Evolutionary conservation across 2,888 invertebrate genomes (phyloP).

Genomic region (Caenorhabditis auriculariae): DNA sequence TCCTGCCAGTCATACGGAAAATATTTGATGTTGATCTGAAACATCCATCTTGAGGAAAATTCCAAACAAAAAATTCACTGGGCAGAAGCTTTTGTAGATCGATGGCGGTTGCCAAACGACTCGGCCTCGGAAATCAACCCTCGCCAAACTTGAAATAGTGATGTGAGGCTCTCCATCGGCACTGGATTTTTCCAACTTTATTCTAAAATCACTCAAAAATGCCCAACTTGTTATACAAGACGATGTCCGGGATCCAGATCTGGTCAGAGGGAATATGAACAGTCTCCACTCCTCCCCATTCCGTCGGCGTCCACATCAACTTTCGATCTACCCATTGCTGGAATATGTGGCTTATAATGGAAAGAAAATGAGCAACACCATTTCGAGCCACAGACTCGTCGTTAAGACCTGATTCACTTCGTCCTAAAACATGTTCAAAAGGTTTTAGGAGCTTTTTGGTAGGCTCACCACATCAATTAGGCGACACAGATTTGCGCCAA

Average conservation of each 20-base stretch:
- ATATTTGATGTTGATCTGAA: constrained; percentile 65
- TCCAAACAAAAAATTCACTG: constrained; percentile 14
- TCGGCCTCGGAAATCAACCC: constrained; percentile 44
- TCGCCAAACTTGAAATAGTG: constrained; percentile 40
- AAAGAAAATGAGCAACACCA: constrained; percentile 21
- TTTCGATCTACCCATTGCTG: constrained; percentile 89
- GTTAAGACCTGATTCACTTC: constrained; percentile 51
- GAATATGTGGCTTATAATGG: not conserved
- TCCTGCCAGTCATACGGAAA: constrained; percentile 52
- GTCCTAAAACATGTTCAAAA: constrained; percentile 18
- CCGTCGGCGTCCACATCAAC: constrained; percentile 84
- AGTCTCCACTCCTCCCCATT: constrained; percentile 92
- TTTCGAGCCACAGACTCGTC: constrained; percentile 52
- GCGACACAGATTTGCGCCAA: constrained; percentile 46
- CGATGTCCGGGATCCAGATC: constrained; percentile 93
- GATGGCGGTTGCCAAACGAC: constrained; percentile 52
- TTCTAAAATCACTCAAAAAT: not conserved
- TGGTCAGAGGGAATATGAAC: constrained; percentile 90
- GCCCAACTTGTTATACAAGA: constrained; percentile 83
- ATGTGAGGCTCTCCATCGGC: constrained; percentile 54
- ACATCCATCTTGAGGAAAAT: not conserved
- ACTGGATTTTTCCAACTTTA: constrained; percentile 21
- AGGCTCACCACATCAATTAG: constrained; percentile 40
- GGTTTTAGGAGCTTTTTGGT: not conserved
- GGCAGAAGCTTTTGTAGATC: constrained; percentile 52